Conservation (phyloP, 2,888 invertebrate genomes). For the Drosophila vallismaia region DNA sequence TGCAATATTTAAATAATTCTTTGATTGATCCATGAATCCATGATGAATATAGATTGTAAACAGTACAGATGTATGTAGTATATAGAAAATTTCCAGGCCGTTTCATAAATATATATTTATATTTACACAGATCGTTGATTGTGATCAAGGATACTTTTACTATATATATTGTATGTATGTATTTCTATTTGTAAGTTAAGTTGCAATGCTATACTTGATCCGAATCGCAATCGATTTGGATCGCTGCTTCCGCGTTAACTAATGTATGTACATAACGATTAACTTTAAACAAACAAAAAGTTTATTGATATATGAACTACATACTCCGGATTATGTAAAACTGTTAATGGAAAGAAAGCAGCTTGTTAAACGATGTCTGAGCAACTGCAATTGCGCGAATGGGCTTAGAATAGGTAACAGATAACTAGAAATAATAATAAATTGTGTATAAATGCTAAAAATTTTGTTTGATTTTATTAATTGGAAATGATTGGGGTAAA, state of each 20-base stretch:
- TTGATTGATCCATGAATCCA: constrained; percentile 46
- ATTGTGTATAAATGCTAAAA: constrained; percentile 64
- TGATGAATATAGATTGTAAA: constrained; percentile 37
- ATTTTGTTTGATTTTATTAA: not conserved
- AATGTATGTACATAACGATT: constrained; percentile 69
- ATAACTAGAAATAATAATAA: constrained; percentile 63
- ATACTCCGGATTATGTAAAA: constrained; percentile 46
- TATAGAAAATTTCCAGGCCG: constrained; percentile 62
- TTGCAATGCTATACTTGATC: constrained; percentile 47
- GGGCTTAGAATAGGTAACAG: constrained; percentile 53
- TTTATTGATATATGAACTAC: constrained; percentile 45
- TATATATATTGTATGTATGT: constrained; percentile 42
- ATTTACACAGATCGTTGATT: constrained; percentile 43
- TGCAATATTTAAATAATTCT: constrained; percentile 52
- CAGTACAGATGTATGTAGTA: constrained; percentile 51
- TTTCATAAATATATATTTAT: constrained; percentile 38
- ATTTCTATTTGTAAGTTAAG: constrained; percentile 53
- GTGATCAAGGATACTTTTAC: constrained; percentile 51
- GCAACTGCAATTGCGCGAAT: constrained; percentile 45
- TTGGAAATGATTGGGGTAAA: constrained; percentile 34
- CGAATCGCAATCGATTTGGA: constrained; percentile 18
- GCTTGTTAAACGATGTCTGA: constrained; percentile 56
- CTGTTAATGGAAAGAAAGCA: constrained; percentile 54
- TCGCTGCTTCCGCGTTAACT: constrained; percentile 61
- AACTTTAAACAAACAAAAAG: constrained; percentile 40